Percentiles rank a stretch among this genome's conserved stretches.
These are phyloP conservation scores for Drosophila affinis DNA, from an alignment of 2,888 invertebrate species.

Conservation along the genomic window DNA sequence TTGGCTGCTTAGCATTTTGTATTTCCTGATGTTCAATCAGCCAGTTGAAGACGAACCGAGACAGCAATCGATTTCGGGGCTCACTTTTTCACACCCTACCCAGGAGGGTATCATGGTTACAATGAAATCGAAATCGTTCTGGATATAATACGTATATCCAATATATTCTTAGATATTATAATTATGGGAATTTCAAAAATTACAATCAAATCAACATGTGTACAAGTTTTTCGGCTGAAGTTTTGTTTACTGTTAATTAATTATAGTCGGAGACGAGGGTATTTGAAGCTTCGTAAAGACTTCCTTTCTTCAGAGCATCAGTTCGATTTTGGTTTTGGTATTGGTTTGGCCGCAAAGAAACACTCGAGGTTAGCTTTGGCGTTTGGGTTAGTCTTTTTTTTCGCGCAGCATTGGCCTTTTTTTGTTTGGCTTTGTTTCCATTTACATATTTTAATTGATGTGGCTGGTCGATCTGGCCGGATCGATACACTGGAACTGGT, in stretches of 20 bases:
- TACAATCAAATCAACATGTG: not conserved
- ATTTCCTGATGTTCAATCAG: constrained; percentile 75
- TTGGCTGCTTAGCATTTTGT: constrained; percentile 70
- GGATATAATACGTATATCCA: too few relatives aligned
- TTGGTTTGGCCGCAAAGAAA: constrained; percentile 28
- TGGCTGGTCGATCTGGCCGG: constrained; percentile 13
- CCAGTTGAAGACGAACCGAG: constrained; percentile 34
- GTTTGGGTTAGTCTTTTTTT: constrained; percentile 35
- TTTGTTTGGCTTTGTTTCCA: constrained; percentile 55
- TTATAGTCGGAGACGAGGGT: not conserved
- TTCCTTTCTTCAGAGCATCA: not conserved
- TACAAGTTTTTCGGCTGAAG: not conserved
- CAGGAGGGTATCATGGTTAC: not conserved
- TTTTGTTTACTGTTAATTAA: not conserved
- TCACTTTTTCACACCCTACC: constrained; percentile 22
- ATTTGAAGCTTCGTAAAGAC: not conserved
- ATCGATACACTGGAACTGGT: constrained; percentile 26
- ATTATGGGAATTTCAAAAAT: not conserved
- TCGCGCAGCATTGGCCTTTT: constrained; percentile 69
- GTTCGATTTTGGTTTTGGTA: not conserved
- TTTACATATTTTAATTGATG: constrained; percentile 71
- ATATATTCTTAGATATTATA: too few relatives aligned
- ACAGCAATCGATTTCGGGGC: constrained; percentile 32
- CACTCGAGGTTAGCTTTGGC: constrained; percentile 30
- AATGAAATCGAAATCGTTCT: not conserved